phyloP scores from a whole-genome alignment of 2,797 vertebrate species.

The Vireo griseus region DNA sequence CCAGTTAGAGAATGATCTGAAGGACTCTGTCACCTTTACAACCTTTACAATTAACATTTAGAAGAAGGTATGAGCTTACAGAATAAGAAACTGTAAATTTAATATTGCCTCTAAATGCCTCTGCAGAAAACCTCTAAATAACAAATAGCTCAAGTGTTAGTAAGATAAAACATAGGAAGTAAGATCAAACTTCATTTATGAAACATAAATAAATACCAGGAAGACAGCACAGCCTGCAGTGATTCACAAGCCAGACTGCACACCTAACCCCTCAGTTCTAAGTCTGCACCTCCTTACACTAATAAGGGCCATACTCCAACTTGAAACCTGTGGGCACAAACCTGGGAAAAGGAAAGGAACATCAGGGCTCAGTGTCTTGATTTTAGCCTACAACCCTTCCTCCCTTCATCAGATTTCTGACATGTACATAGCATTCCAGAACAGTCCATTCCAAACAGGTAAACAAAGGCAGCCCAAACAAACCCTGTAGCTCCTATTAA shows the following conservation, averaged over 20 bases:
- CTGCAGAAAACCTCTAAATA: neutral
- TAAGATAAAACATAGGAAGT: neutral
- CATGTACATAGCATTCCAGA: neutral
- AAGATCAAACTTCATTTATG: neutral
- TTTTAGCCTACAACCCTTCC: neutral
- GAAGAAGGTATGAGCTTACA: neutral
- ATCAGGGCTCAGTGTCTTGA: neutral
- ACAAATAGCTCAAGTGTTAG: neutral
- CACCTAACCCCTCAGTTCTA: neutral
- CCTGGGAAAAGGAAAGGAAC: neutral
- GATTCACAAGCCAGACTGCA: neutral
- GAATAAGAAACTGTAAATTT: neutral
- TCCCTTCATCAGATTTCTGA: neutral
- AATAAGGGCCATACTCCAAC: neutral
- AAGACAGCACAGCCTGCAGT: neutral
- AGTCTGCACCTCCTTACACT: neutral
- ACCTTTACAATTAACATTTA: neutral
- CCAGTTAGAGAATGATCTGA: neutral
- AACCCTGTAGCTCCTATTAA: fast-evolving
- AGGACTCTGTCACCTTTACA: neutral
- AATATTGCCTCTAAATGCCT: neutral
- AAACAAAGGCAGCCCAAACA: neutral
- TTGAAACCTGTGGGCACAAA: neutral
- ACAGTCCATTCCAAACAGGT: neutral
- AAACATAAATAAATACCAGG: neutral